Percentiles rank a stretch among this genome's conserved stretches.
Conservation (phyloP, 2,888 invertebrate species). For the Argyresthia goedartella region DNA sequence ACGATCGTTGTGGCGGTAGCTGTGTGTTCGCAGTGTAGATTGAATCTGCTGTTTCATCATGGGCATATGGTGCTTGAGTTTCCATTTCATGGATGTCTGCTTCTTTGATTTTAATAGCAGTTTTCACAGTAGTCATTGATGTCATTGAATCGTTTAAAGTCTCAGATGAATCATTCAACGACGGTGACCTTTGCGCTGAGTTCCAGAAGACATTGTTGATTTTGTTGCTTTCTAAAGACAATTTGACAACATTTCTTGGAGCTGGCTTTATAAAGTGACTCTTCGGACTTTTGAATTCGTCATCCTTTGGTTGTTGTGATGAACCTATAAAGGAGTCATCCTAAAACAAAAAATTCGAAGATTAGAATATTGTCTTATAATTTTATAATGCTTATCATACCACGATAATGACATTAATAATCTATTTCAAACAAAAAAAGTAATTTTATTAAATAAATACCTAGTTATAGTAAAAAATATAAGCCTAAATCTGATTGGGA, state of each 20-base stretch:
- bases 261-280: conserved; percentile 35
- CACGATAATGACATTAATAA: too few species aligned
- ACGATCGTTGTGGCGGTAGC: neutral
- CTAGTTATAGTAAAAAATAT: too few species aligned
- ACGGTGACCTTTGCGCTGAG: conserved; percentile 42
- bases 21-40: conserved; percentile 26
- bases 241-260: conserved; percentile 32
- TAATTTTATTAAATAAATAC: too few species aligned
- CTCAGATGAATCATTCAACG: conserved; percentile 27
- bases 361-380: too few species aligned
- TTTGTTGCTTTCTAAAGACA: conserved; percentile 38
- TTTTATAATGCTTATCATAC: too few species aligned
- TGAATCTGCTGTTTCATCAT: conserved; percentile 23
- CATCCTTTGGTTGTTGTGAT: conserved; percentile 30
- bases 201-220: conserved; percentile 42
- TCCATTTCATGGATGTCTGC: conserved; percentile 27
- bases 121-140: conserved; percentile 6
- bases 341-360: conserved; percentile 25
- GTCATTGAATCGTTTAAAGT: conserved; percentile 24
- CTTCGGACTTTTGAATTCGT: conserved; percentile 28
- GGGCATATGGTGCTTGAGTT: conserved; percentile 30
- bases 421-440: too few species aligned
- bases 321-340: conserved; percentile 48
- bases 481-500: too few species aligned
- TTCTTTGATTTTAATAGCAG: neutral